Percentiles rank a stretch among this genome's conserved stretches.
Conservation (phyloP, 2,888 invertebrate genomes). For the Syrista parreyssii region DNA sequence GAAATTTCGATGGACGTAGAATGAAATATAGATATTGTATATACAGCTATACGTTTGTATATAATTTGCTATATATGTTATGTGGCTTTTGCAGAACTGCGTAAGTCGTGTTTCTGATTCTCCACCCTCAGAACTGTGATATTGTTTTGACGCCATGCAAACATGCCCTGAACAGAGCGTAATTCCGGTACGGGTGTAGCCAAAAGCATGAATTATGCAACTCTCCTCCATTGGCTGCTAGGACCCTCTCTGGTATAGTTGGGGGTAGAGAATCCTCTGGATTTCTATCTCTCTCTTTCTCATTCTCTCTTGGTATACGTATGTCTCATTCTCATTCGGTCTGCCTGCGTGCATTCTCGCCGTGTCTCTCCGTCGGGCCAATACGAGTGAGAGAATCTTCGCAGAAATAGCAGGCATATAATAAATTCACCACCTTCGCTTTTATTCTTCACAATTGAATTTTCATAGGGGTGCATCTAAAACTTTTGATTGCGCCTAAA, state of each 20-base stretch:
- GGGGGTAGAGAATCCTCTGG: conserved; percentile 31
- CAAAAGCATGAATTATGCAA: conserved; percentile 58
- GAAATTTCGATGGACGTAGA: not conserved
- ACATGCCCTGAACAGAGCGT: conserved; percentile 46
- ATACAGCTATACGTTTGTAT: not conserved
- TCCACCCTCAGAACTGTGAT: conserved; percentile 13
- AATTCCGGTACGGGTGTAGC: conserved; percentile 56
- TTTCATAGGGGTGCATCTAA: conserved; percentile 21
- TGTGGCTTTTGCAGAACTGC: not conserved
- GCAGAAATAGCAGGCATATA: conserved; percentile 10
- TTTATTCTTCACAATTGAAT: conserved; percentile 16
- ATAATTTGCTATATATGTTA: not conserved
- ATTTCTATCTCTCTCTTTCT: conserved; percentile 13
- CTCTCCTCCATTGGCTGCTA: conserved; percentile 41
- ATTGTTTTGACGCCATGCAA: conserved; percentile 40
- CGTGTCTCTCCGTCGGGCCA: not conserved
- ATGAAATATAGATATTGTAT: not conserved
- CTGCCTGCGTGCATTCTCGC: not conserved
- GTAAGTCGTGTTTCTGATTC: not conserved
- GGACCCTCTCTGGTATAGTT: conserved; percentile 42
- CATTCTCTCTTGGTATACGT: conserved; percentile 13
- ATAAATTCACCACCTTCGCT: conserved; percentile 7
- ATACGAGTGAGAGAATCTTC: conserved; percentile 24
- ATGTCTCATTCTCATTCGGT: not conserved
- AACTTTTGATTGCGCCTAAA: conserved; percentile 10